Percentiles rank a stretch among this genome's conserved stretches.
phyloP scores from a whole-genome alignment of 2,113 vertebrate genomes.

The Clarias batrachus region DNA sequence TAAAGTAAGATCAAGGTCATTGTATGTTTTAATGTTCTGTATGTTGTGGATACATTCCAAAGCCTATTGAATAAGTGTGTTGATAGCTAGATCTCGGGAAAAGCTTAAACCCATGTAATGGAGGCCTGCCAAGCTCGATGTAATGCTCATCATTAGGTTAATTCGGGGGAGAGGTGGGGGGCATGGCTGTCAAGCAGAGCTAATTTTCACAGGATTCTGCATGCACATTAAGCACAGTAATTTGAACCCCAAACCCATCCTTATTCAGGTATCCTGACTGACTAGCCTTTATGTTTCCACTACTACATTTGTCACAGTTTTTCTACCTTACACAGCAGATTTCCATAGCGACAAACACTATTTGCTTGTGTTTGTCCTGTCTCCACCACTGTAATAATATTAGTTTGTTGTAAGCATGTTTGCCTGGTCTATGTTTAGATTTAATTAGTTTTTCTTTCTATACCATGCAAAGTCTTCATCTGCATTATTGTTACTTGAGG shows the following conservation, averaged over 20 bases:
- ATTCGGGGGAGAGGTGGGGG: conserved; percentile 3
- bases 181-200: conserved; percentile 1
- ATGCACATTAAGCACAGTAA: conserved; percentile 39
- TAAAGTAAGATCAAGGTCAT: background rate
- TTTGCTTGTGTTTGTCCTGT: background rate
- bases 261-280: conserved; percentile 27
- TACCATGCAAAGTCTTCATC: background rate
- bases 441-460: background rate
- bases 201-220: conserved; percentile 21
- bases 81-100: conserved; percentile 1
- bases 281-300: conserved; percentile 22
- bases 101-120: conserved; percentile 20
- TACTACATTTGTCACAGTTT: background rate
- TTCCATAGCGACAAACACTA: background rate
- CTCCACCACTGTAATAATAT: background rate
- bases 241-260: conserved; percentile 40
- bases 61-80: background rate
- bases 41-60: background rate
- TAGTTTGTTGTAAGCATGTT: background rate
- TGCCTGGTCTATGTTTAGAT: background rate
- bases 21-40: background rate
- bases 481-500: background rate
- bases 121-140: conserved; percentile 18
- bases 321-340: background rate
- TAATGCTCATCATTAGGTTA: conserved; percentile 33